A percentile compares a stretch with the other conserved stretches of the same genome.
Evolutionary conservation across 92 coral and sea anemone species (phyloP).

Genomic region (Epizoanthus stellaris): DNA sequence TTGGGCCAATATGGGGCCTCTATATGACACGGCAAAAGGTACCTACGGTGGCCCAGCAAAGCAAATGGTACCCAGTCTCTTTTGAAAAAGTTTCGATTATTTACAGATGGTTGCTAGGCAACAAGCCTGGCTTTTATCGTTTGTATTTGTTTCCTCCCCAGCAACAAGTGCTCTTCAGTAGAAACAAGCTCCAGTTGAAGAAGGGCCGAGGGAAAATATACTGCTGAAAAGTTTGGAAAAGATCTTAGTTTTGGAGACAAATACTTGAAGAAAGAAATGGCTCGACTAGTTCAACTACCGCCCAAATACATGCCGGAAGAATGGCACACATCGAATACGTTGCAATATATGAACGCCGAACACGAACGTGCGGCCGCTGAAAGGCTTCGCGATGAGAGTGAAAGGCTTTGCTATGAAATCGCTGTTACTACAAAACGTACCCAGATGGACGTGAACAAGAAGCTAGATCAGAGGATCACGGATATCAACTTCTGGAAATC

Average conservation of each 20-base stretch:
- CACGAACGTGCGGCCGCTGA: conserved; percentile 92
- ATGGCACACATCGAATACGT: conserved; percentile 92
- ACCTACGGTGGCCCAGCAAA: neutral
- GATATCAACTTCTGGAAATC: conserved; percentile 95
- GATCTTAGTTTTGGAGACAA: neutral
- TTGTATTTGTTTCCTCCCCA: conserved; percentile 42
- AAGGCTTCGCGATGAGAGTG: conserved; percentile 95
- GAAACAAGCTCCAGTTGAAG: neutral
- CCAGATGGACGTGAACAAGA: conserved; percentile 92
- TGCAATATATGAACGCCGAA: conserved; percentile 92
- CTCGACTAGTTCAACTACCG: conserved; percentile 93
- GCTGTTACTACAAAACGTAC: conserved; percentile 91
- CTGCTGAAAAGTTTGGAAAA: neutral
- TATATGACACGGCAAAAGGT: too few species aligned
- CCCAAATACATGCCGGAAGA: conserved; percentile 97
- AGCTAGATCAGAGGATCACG: conserved; percentile 89
- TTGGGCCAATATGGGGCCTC: neutral
- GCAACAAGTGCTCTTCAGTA: conserved; percentile 31
- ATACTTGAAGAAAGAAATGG: conserved; percentile 64
- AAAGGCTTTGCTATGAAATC: conserved; percentile 87
- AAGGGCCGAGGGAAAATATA: neutral
- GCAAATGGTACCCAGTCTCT: conserved; percentile 2
- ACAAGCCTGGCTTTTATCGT: conserved; percentile 7
- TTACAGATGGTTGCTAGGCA: conserved; percentile 57
- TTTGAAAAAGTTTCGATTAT: conserved; percentile 56